Conservation (phyloP, 2,113 vertebrate species). For the Rhombomys opimus region DNA sequence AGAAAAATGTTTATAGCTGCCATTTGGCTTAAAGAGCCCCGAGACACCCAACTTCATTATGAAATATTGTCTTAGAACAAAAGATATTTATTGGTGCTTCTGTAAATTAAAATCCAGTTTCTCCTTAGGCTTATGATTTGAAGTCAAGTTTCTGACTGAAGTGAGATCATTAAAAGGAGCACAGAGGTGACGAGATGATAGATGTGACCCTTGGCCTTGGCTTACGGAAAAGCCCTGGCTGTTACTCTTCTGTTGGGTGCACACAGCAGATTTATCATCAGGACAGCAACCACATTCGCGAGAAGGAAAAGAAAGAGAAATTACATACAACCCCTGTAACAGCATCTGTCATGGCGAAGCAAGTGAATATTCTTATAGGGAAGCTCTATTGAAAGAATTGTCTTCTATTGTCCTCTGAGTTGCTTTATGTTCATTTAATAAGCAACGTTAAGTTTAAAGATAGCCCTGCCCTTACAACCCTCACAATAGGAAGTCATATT, state of each 20-base stretch:
- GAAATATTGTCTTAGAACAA: constrained; percentile 78
- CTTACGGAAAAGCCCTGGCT: constrained; percentile 67
- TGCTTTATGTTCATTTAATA: constrained; percentile 64
- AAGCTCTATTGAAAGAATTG: constrained; percentile 75
- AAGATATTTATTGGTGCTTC: constrained; percentile 77
- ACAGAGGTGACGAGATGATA: constrained; percentile 80
- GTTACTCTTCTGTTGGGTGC: constrained; percentile 75
- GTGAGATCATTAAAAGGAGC: constrained; percentile 84
- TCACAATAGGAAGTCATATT: not conserved
- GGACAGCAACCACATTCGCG: constrained; percentile 78
- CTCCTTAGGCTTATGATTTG: constrained; percentile 81
- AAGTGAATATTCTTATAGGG: constrained; percentile 77
- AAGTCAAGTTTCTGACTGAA: constrained; percentile 82
- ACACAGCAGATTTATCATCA: constrained; percentile 82
- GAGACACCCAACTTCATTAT: constrained; percentile 59
- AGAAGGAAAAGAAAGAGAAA: constrained; percentile 75
- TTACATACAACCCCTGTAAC: constrained; percentile 73
- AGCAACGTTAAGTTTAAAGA: constrained; percentile 68
- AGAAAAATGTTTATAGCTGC: constrained; percentile 73
- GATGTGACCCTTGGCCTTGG: constrained; percentile 70
- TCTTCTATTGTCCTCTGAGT: constrained; percentile 70
- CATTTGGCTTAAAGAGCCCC: constrained; percentile 58
- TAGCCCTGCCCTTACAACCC: constrained; percentile 49
- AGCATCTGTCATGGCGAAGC: constrained; percentile 80
- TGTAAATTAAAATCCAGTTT: constrained; percentile 84